Evolutionary conservation across 2,888 invertebrate species (phyloP).

Genomic region (Caenorhabditis sp.): DNA sequence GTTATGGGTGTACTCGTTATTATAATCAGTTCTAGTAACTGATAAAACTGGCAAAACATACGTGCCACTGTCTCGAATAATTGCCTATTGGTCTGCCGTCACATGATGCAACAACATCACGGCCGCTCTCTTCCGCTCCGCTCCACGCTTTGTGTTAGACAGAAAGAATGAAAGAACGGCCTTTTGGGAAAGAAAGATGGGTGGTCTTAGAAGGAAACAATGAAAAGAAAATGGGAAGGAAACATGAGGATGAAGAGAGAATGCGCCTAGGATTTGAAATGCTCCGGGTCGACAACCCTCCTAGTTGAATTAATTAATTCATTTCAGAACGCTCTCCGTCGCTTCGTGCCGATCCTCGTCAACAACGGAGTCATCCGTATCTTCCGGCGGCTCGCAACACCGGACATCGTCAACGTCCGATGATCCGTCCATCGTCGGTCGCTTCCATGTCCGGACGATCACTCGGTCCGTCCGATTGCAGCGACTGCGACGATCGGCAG

Average conservation of each 20-base stretch:
- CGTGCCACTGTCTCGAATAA: background rate
- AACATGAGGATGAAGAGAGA: background rate
- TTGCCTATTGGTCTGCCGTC: background rate
- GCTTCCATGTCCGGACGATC: constrained; percentile 44
- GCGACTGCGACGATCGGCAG: constrained; percentile 25
- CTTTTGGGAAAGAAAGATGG: background rate
- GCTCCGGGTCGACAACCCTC: too few species aligned
- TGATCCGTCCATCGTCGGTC: constrained; percentile 41
- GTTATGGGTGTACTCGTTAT: too few species aligned
- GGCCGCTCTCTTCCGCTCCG: background rate
- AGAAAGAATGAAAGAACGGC: background rate
- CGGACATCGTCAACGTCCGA: constrained; percentile 28
- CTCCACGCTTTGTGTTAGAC: background rate
- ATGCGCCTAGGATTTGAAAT: too few species aligned
- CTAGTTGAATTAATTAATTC: too few species aligned
- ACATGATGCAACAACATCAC: background rate
- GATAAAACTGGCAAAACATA: too few species aligned
- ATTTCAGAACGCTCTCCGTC: constrained; percentile 54
- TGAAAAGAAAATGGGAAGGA: background rate
- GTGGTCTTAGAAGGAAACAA: background rate
- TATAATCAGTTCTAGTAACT: too few species aligned
- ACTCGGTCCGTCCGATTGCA: constrained; percentile 9
- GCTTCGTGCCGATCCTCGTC: constrained; percentile 31
- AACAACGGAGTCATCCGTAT: constrained; percentile 41
- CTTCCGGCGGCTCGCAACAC: constrained; percentile 28